These are phyloP conservation scores for Halisarca cf. caerulea DNA, from an alignment of 37 sponge, comb jelly and placozoan species.

Conservation along the genomic window DNA sequence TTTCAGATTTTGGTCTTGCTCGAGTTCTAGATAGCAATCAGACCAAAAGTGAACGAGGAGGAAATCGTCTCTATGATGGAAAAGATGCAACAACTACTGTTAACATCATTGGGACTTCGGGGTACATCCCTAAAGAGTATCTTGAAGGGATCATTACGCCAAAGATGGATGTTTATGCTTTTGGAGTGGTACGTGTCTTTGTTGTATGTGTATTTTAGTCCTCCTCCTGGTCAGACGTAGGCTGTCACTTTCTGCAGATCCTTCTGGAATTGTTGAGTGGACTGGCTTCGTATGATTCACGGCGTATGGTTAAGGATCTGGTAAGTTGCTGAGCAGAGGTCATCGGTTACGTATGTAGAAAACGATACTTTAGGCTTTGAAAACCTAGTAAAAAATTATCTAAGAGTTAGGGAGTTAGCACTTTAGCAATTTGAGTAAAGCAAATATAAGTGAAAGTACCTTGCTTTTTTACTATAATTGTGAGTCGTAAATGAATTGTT, in stretches of 20 bases:
- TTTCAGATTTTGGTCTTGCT: conserved; percentile 95
- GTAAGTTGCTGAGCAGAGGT: conserved; percentile 30
- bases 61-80: conserved; percentile 33
- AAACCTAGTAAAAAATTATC: neutral
- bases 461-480: too few species aligned
- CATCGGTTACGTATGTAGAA: neutral
- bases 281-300: conserved; percentile 68
- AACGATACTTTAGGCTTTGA: neutral
- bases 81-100: conserved; percentile 42
- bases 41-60: neutral
- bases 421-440: neutral
- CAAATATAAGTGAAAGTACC: too few species aligned
- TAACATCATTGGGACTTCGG: conserved; percentile 87
- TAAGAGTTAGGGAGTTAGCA: neutral
- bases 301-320: conserved; percentile 64
- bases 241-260: conserved; percentile 32
- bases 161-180: conserved; percentile 86
- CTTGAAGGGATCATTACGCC: conserved; percentile 80
- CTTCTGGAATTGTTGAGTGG: conserved; percentile 79
- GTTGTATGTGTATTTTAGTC: neutral
- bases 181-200: conserved; percentile 81
- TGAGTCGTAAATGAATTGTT: too few species aligned
- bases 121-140: conserved; percentile 94
- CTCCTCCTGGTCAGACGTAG: too few species aligned
- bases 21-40: conserved; percentile 18